Conservation (phyloP, 2,113 vertebrate species). For the Beaufortia kweichowensis region DNA sequence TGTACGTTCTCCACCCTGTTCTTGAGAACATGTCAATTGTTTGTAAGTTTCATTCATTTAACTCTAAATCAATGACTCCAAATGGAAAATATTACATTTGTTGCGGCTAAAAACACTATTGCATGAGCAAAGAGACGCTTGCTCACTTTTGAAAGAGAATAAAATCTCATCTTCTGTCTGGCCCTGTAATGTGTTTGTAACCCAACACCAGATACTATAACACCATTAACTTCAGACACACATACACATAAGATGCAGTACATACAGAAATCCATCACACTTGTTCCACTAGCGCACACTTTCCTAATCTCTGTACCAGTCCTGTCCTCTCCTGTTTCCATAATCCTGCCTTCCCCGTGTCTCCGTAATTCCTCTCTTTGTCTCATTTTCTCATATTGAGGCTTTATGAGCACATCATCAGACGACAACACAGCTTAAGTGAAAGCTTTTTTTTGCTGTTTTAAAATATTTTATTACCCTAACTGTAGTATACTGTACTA, state of each 20-base stretch:
- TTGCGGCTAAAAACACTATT: background rate
- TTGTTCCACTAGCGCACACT: constrained; percentile 74
- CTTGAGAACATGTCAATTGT: background rate
- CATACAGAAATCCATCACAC: constrained; percentile 45
- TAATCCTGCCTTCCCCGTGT: constrained; percentile 18
- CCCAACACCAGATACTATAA: constrained; percentile 24
- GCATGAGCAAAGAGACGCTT: background rate
- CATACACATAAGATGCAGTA: constrained; percentile 16
- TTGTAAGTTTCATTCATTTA: background rate
- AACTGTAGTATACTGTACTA: background rate
- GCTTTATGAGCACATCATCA: background rate
- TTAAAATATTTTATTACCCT: too few species aligned
- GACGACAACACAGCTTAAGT: background rate
- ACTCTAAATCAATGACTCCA: background rate
- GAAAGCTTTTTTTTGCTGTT: background rate
- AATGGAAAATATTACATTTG: background rate
- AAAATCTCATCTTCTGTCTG: background rate
- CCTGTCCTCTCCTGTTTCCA: constrained; percentile 50
- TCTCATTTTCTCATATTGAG: background rate
- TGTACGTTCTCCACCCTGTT: constrained; percentile 6
- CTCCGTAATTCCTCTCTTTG: background rate
- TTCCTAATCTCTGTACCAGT: constrained; percentile 68
- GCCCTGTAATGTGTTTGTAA: constrained; percentile 25
- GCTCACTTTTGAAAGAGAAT: background rate
- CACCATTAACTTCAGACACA: constrained; percentile 33